Percentiles rank a stretch among this genome's conserved stretches.
Evolutionary conservation across 2,113 vertebrate genomes (phyloP).

Genomic region (Gnathonemus echidnorhynchus): DNA sequence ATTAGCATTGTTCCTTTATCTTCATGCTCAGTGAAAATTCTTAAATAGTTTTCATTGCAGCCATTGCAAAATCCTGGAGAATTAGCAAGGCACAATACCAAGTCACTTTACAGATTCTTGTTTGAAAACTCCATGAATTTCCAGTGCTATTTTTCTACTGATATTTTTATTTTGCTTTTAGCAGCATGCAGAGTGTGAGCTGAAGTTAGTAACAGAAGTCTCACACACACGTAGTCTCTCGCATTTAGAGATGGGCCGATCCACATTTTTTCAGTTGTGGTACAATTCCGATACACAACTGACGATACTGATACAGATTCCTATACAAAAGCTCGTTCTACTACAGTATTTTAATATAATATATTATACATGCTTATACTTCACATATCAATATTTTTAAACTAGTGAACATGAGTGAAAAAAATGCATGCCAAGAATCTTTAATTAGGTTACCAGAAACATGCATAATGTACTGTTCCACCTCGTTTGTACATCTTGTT

Average conservation of each 20-base stretch:
- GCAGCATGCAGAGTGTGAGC: background rate
- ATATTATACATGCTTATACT: too few species aligned
- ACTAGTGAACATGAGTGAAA: too few species aligned
- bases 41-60: background rate
- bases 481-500: too few species aligned
- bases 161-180: background rate
- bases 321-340: too few species aligned
- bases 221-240: background rate
- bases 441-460: too few species aligned
- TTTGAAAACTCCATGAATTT: background rate
- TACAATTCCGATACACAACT: too few species aligned
- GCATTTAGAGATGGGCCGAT: background rate
- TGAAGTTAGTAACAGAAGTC: background rate
- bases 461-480: too few species aligned
- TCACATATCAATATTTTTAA: too few species aligned
- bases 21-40: background rate
- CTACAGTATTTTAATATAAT: too few species aligned
- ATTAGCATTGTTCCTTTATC: background rate
- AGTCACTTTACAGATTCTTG: background rate
- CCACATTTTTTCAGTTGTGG: too few species aligned
- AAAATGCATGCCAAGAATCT: too few species aligned
- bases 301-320: too few species aligned
- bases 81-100: background rate
- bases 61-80: background rate
- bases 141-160: background rate